Percentiles rank a stretch among this genome's conserved stretches.
Evolutionary conservation across 2,797 vertebrate species (phyloP).

Genomic region (Aythya fuligula): DNA sequence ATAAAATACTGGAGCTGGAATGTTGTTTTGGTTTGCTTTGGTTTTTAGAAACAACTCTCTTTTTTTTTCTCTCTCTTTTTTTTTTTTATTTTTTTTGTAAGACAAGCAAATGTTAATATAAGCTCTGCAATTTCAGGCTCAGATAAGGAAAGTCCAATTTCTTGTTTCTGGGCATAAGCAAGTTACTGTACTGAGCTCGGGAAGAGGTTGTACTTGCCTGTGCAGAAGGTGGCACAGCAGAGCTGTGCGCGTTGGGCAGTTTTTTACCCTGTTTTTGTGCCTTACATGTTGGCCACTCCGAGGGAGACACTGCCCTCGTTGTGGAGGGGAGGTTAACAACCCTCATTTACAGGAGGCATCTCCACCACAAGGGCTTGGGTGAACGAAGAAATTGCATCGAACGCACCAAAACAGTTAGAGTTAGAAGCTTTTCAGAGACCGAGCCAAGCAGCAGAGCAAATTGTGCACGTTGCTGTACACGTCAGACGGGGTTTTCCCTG

Average conservation of each 20-base stretch:
- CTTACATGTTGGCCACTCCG: neutral
- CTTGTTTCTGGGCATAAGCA: constrained; percentile 17
- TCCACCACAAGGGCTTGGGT: neutral
- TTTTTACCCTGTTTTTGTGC: neutral
- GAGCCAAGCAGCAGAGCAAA: neutral
- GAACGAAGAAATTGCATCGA: neutral
- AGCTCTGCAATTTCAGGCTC: neutral
- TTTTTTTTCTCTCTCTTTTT: neutral
- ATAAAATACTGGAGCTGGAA: constrained; percentile 55
- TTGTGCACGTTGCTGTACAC: neutral
- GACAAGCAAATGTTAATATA: constrained; percentile 23
- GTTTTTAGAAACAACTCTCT: constrained; percentile 16
- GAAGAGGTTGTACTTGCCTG: neutral
- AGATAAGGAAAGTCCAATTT: constrained; percentile 4
- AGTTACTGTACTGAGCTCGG: constrained; percentile 2
- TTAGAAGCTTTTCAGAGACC: neutral
- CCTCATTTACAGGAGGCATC: neutral
- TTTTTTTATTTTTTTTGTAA: neutral
- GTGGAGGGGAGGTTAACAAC: neutral
- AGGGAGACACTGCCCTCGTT: neutral
- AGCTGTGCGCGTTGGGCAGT: neutral
- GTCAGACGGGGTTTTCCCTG: neutral
- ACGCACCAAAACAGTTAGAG: neutral
- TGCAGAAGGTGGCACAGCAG: neutral
- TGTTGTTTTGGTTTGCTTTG: constrained; percentile 51